phyloP scores from a whole-genome alignment of 2,888 invertebrate genomes.

The Lasioglossum leucozonium region DNA sequence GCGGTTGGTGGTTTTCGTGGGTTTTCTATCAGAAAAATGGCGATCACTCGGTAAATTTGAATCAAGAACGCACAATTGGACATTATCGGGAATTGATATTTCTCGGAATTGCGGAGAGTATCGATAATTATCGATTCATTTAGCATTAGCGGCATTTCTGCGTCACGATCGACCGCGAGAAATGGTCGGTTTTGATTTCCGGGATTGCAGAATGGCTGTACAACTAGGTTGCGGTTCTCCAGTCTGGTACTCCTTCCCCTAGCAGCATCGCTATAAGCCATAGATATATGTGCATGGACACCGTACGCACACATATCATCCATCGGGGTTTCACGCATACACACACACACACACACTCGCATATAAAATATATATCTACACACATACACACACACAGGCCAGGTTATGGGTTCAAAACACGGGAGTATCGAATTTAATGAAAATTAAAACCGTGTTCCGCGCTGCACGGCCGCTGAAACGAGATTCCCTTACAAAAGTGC shows the following conservation, averaged over 20 bases:
- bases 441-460: slow-evolving; percentile 69
- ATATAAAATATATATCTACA: too few relatives aligned
- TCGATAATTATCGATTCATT: slow-evolving; percentile 57
- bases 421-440: slow-evolving; percentile 70
- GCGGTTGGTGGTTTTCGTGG: not conserved
- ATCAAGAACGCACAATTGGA: slow-evolving; percentile 11
- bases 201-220: slow-evolving; percentile 68
- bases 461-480: slow-evolving; percentile 26
- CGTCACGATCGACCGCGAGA: slow-evolving; percentile 67
- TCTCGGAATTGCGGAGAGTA: slow-evolving; percentile 26
- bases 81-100: slow-evolving; percentile 38
- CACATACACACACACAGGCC: not conserved
- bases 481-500: slow-evolving; percentile 59
- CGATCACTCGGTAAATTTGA: not conserved
- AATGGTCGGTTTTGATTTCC: slow-evolving; percentile 75
- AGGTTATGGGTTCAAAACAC: slow-evolving; percentile 50
- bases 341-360: too few relatives aligned
- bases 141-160: slow-evolving; percentile 30
- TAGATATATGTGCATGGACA: slow-evolving; percentile 16
- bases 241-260: slow-evolving; percentile 63
- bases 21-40: not conserved
- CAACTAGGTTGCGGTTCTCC: slow-evolving; percentile 73
- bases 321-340: not conserved
- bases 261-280: slow-evolving; percentile 30
- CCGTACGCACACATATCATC: slow-evolving; percentile 24